Conservation (phyloP, 2,113 vertebrate species). For the Arenaria interpres region DNA sequence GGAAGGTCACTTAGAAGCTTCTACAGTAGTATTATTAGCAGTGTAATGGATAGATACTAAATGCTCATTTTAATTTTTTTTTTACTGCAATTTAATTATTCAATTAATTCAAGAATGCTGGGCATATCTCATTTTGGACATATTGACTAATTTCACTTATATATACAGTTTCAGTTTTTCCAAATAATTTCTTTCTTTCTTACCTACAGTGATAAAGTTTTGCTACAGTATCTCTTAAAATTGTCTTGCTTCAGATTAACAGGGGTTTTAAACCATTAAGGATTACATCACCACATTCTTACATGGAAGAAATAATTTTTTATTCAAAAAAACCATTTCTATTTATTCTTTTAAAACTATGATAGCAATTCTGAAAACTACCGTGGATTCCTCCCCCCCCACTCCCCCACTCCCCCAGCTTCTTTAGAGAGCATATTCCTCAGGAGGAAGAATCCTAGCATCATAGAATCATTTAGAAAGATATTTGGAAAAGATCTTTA, state of each 20-base stretch:
- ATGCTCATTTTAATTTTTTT: background rate
- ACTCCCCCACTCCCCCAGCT: background rate
- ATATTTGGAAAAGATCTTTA: background rate
- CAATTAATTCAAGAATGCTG: background rate
- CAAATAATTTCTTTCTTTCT: background rate
- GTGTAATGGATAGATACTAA: background rate
- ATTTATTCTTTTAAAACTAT: background rate
- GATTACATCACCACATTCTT: background rate
- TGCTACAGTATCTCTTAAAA: background rate
- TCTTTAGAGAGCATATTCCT: background rate
- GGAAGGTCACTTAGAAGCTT: conserved; percentile 1
- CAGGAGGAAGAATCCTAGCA: background rate
- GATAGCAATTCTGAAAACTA: background rate
- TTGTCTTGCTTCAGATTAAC: background rate
- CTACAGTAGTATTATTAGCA: background rate
- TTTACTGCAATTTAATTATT: background rate
- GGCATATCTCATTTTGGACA: background rate
- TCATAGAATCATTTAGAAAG: background rate
- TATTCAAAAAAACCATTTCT: background rate
- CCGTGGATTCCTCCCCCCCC: background rate
- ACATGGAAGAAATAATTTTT: background rate
- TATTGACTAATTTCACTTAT: background rate
- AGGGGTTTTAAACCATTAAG: background rate
- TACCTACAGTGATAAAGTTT: background rate
- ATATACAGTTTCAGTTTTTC: background rate